Base-by-base conservation (phyloP, 2,113 vertebrate species). In the Phaethon lepturus region DNA sequence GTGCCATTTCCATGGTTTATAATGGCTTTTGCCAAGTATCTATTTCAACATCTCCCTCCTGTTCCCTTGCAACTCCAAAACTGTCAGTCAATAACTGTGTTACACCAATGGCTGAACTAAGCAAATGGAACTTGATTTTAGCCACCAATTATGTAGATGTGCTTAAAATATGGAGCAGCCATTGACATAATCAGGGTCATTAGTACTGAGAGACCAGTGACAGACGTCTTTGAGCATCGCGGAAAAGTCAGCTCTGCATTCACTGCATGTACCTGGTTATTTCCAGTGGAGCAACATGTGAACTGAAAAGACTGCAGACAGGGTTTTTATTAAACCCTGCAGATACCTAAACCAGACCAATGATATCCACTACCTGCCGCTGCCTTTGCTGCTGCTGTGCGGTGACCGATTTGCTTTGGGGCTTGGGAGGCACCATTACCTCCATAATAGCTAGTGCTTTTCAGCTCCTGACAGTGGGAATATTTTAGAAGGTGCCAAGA, bases 401-500 rank as follows among this genome's bases (percentile, higher is more conserved):
- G 6, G 76, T 80, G 86, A 90, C 75, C 40, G 2, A 73, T 83
- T 52, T 83, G 76, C 66, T 76, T 13, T 66, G 84, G 62, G 77
- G 44, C 58, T 83, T 55, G 52, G 72, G 86, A 88, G 79, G 56
- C 64, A 91, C 72, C 94, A 84, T 74, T 58, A 93, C 77, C 73
- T 90, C 86, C 31, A 1, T 56, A 81, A 88, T 2, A 91, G 55
- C 47, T 40, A 67, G 66, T 0, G 4, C 66, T 89, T 95, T 89
- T 79, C 93, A 85, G 89, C 87, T 90, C 66, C 87, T 91, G 77
- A 90, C 78, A 94, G 91, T 49, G 74, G 52, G 74, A 93, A 59
- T 90, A 95, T 86, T 95, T 95, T 28, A 94, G 67, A 89, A 50
- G 63, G 55, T 95, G 96, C 81, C 95, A 95, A 86, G 50, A 94